These are phyloP conservation scores for Malachius bipustulatus DNA, from an alignment of 2,888 invertebrate genomes.

Conservation along the genomic window DNA sequence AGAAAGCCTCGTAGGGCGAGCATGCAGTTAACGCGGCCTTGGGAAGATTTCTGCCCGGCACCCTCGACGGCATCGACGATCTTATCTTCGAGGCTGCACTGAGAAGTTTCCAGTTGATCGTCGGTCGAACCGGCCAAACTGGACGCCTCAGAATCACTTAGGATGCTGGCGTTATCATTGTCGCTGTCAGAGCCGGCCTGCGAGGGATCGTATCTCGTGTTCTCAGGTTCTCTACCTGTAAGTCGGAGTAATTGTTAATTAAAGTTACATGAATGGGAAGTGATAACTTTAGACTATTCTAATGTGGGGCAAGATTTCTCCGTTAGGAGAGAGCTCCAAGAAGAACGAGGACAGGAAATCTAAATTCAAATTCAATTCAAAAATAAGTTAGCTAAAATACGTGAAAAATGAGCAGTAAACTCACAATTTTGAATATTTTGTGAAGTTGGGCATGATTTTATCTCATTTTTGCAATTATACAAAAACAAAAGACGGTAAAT, in stretches of 20 bases:
- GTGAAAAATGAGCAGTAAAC: no score
- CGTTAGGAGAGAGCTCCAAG: no score
- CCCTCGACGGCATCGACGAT: conserved; percentile 78
- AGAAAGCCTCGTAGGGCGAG: conserved; percentile 61
- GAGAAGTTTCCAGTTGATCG: conserved; percentile 44
- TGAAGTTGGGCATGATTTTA: no score
- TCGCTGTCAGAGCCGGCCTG: conserved; percentile 42
- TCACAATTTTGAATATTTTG: no score
- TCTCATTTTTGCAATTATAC: no score
- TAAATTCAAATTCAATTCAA: no score
- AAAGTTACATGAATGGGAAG: no score
- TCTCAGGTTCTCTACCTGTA: conserved; percentile 22
- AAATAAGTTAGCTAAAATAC: no score
- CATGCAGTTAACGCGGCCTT: conserved; percentile 63
- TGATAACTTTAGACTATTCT: no score
- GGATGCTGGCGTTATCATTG: conserved; percentile 66
- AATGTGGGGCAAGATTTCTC: no score
- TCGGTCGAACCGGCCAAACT: conserved; percentile 41
- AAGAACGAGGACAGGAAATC: no score
- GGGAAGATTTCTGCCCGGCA: conserved; percentile 77
- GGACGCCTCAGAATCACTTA: conserved; percentile 66
- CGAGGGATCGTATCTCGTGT: conserved; percentile 26
- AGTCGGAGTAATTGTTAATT: conserved; percentile 7
- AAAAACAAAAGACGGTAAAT: no score
- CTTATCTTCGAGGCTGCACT: conserved; percentile 75